Conservation (phyloP, 2,888 invertebrate species). For the Sialis lutaria region DNA sequence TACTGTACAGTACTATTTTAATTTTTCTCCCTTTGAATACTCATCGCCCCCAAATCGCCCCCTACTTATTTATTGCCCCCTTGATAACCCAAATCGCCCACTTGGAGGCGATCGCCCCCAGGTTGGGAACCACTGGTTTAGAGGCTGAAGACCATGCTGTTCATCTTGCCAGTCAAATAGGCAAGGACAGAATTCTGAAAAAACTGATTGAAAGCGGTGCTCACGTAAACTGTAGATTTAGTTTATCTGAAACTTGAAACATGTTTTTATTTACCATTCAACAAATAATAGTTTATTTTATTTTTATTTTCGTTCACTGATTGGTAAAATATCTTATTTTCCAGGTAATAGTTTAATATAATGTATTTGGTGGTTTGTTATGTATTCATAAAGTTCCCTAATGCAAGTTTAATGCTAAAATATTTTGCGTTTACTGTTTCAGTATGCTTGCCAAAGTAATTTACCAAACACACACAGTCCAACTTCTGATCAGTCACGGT, state of each 20-base stretch:
- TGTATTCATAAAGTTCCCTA: conserved; percentile 1
- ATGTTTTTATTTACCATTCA: too few species aligned
- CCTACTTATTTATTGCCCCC: too few species aligned
- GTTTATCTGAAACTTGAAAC: too few species aligned
- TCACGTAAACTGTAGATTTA: conserved; percentile 69
- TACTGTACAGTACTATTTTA: too few species aligned
- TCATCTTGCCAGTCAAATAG: conserved; percentile 67
- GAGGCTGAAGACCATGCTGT: conserved; percentile 86
- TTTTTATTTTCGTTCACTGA: background rate
- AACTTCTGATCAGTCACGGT: conserved; percentile 53
- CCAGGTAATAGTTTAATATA: conserved; percentile 3
- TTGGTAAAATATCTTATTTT: conserved; percentile 2
- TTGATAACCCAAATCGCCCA: too few species aligned
- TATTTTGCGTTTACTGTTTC: conserved; percentile 19
- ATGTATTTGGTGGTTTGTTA: too few species aligned
- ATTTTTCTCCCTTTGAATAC: too few species aligned
- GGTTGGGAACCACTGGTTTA: too few species aligned
- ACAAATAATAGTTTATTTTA: too few species aligned
- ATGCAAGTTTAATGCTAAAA: too few species aligned
- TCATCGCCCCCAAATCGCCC: too few species aligned
- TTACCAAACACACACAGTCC: conserved; percentile 53
- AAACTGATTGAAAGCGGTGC: conserved; percentile 64
- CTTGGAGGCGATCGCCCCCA: too few species aligned
- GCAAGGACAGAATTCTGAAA: conserved; percentile 59
- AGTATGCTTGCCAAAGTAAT: conserved; percentile 78